Conservation (phyloP, 2,797 vertebrate species). For the Anabas testudineus region DNA sequence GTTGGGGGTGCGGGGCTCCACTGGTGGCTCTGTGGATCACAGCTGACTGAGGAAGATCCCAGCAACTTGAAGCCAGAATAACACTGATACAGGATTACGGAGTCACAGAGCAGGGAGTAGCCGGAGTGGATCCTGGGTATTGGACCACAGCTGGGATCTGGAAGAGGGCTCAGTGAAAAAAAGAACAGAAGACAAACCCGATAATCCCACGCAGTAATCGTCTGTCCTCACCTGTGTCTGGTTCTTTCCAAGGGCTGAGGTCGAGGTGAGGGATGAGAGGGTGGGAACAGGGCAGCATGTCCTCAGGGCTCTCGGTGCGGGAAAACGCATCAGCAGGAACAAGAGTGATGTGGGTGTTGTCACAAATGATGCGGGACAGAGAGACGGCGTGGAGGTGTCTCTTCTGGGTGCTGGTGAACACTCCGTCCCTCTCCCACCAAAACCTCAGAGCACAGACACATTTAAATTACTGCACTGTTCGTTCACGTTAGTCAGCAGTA, state of each 20-base stretch:
- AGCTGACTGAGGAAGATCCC: slow-evolving; percentile 80
- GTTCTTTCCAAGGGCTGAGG: slow-evolving; percentile 83
- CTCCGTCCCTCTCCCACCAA: slow-evolving; percentile 90
- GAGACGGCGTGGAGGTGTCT: slow-evolving; percentile 80
- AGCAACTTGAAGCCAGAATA: slow-evolving; percentile 78
- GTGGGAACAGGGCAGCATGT: slow-evolving; percentile 83
- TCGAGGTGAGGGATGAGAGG: slow-evolving; percentile 77
- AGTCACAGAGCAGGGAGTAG: slow-evolving; percentile 82
- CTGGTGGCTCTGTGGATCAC: slow-evolving; percentile 74
- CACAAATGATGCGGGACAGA: slow-evolving; percentile 89
- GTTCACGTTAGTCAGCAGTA: neutral
- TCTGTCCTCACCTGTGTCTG: slow-evolving; percentile 68
- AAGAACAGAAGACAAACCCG: too few relatives aligned
- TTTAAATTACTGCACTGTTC: neutral
- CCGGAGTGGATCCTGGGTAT: slow-evolving; percentile 79
- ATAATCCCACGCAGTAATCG: neutral
- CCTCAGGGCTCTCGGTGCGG: slow-evolving; percentile 70
- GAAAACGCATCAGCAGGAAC: slow-evolving; percentile 88
- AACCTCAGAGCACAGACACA: slow-evolving; percentile 81
- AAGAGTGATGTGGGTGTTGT: slow-evolving; percentile 88
- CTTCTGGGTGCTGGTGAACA: slow-evolving; percentile 88
- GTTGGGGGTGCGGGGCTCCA: slow-evolving; percentile 82
- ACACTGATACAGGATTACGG: slow-evolving; percentile 81
- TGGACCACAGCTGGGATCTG: slow-evolving; percentile 82
- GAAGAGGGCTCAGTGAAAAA: slow-evolving; percentile 9